phyloP scores from a whole-genome alignment of 1,140 invertebrate genomes.

The Listronotus bonariensis region DNA sequence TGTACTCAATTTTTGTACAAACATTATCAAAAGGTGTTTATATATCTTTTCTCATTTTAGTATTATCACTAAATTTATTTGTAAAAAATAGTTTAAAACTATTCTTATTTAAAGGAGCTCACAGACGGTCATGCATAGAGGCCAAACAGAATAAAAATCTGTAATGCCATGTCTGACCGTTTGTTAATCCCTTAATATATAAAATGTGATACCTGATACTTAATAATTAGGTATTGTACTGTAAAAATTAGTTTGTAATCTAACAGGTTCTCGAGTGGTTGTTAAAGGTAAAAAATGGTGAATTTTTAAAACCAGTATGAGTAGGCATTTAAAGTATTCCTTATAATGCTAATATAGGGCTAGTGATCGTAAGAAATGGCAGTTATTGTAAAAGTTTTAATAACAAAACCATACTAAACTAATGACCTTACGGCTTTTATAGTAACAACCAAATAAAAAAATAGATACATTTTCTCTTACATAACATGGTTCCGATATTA shows the following conservation, averaged over 20 bases:
- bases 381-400: constrained; percentile 1
- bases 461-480: too few relatives aligned
- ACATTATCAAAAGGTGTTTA: background rate
- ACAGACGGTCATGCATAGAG: too few relatives aligned
- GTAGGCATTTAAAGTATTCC: constrained; percentile 26
- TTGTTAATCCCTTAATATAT: background rate
- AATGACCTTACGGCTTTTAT: too few relatives aligned
- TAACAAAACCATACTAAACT: background rate
- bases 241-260: constrained; percentile 30
- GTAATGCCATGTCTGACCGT: too few relatives aligned
- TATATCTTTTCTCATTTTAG: background rate
- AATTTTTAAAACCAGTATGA: constrained; percentile 10
- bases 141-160: too few relatives aligned
- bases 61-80: background rate
- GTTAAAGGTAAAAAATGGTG: constrained; percentile 16
- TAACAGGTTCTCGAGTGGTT: constrained; percentile 27
- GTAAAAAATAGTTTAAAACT: too few relatives aligned
- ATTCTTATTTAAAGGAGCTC: too few relatives aligned
- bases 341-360: constrained; percentile 30
- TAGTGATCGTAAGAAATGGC: constrained; percentile 19
- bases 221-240: constrained; percentile 29
- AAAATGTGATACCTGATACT: constrained; percentile 31
- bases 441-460: too few relatives aligned
- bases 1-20: background rate
- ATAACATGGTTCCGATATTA: background rate